Percentiles rank a stretch among this genome's conserved stretches.
These are phyloP conservation scores for Echinometra lucunter DNA, from an alignment of 53 echinoderm and acorn worm species.

Conservation along the genomic window DNA sequence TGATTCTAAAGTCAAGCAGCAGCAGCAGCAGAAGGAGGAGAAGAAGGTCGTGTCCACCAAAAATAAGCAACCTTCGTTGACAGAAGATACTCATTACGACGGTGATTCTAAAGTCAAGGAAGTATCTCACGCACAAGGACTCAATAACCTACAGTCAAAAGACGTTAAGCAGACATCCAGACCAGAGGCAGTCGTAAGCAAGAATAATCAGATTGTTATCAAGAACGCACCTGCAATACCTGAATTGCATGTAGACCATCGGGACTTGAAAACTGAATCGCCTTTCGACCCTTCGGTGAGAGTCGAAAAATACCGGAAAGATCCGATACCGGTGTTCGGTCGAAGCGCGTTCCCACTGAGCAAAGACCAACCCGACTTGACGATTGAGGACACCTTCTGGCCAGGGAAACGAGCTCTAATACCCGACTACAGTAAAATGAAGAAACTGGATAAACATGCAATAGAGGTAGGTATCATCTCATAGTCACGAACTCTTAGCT, in stretches of 20 bases:
- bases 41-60: neutral
- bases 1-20: too few relatives aligned
- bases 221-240: neutral
- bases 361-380: conserved; percentile 31
- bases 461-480: conserved; percentile 54
- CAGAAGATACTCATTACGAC: neutral
- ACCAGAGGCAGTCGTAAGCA: neutral
- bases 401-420: conserved; percentile 63
- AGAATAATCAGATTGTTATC: neutral
- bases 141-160: neutral
- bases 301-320: conserved; percentile 44
- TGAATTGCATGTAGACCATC: too few relatives aligned
- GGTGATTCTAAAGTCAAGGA: neutral
- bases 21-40: neutral
- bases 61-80: neutral
- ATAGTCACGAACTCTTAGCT: too few relatives aligned
- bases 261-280: conserved; percentile 6
- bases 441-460: conserved; percentile 60
- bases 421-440: conserved; percentile 53
- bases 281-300: conserved; percentile 57
- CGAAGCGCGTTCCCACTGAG: conserved; percentile 25
- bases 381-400: conserved; percentile 78
- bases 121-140: neutral
- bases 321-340: conserved; percentile 55
- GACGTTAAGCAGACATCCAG: neutral